A percentile compares a stretch with the other conserved stretches of the same genome.
phyloP scores from a whole-genome alignment of 2,888 invertebrate species.

The Tipula vernalis region DNA sequence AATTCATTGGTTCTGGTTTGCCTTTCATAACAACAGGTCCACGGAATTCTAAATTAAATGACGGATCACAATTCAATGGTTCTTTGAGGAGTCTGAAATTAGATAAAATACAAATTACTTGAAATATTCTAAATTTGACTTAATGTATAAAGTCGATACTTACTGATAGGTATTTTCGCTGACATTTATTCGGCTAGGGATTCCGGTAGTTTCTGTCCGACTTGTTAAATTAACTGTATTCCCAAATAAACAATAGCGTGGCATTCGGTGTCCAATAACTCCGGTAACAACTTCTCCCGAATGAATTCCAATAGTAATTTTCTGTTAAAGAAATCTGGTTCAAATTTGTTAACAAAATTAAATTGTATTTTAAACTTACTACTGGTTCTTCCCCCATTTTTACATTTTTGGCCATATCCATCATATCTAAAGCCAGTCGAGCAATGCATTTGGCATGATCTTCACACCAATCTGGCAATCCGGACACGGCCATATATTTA shows the following conservation, averaged over 20 bases:
- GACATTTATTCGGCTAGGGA: slow-evolving; percentile 78
- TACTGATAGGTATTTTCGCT: slow-evolving; percentile 86
- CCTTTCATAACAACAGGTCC: slow-evolving; percentile 90
- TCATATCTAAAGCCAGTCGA: slow-evolving; percentile 82
- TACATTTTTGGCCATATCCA: slow-evolving; percentile 82
- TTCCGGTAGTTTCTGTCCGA: slow-evolving; percentile 85
- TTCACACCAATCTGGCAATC: slow-evolving; percentile 80
- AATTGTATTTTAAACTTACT: slow-evolving; percentile 45
- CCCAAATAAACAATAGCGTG: slow-evolving; percentile 84
- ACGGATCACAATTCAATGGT: slow-evolving; percentile 64
- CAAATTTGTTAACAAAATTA: not conserved
- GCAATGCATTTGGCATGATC: slow-evolving; percentile 88
- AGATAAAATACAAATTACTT: too few relatives aligned
- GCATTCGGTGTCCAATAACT: slow-evolving; percentile 89
- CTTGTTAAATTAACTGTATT: slow-evolving; percentile 91
- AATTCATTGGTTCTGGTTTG: slow-evolving; percentile 86
- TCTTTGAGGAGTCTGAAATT: not conserved
- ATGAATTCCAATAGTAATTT: slow-evolving; percentile 88
- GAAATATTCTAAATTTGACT: not conserved
- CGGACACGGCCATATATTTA: slow-evolving; percentile 96
- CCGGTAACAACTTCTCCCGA: slow-evolving; percentile 91
- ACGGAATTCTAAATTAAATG: slow-evolving; percentile 72
- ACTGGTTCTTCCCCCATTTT: slow-evolving; percentile 78
- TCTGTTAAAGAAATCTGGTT: slow-evolving; percentile 39
- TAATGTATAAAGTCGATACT: slow-evolving; percentile 21